Conservation (phyloP, 2,797 vertebrate species). For the Cirrhinus molitorella region DNA sequence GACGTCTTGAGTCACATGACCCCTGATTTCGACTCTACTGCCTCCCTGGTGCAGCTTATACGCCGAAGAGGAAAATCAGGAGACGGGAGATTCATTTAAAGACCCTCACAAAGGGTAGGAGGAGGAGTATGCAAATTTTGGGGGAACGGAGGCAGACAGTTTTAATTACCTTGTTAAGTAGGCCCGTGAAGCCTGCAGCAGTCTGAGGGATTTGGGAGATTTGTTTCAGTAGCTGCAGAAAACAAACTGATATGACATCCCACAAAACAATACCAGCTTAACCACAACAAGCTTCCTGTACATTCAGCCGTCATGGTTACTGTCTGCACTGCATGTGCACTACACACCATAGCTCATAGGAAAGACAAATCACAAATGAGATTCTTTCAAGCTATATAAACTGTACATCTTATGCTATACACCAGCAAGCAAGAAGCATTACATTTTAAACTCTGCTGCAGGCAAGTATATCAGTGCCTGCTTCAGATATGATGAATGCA, state of each 20-base stretch:
- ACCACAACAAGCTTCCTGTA: conserved; percentile 65
- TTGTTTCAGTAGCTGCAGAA: conserved; percentile 80
- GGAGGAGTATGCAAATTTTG: conserved; percentile 70
- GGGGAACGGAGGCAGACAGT: conserved; percentile 74
- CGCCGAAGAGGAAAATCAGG: conserved; percentile 16
- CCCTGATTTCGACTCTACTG: neutral
- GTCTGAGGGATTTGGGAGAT: conserved; percentile 79
- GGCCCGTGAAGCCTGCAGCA: conserved; percentile 69
- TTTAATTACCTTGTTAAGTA: conserved; percentile 83
- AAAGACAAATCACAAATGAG: conserved; percentile 4
- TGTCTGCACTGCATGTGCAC: conserved; percentile 75
- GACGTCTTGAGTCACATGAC: conserved; percentile 29
- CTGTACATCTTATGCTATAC: neutral
- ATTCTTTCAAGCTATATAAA: neutral
- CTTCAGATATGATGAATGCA: conserved; percentile 21
- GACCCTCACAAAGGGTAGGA: neutral
- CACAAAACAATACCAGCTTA: conserved; percentile 79
- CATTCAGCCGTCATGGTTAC: conserved; percentile 56
- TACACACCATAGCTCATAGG: conserved; percentile 67
- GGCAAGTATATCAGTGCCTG: neutral
- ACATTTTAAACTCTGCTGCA: neutral
- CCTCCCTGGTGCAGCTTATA: conserved; percentile 7
- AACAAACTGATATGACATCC: conserved; percentile 79
- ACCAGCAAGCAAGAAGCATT: neutral
- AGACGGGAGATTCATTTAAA: conserved; percentile 36